A percentile compares a stretch with the other conserved stretches of the same genome.
These are phyloP conservation scores for Ormyrus rosae DNA, from an alignment of 2,888 invertebrate genomes.

Conservation along the genomic window DNA sequence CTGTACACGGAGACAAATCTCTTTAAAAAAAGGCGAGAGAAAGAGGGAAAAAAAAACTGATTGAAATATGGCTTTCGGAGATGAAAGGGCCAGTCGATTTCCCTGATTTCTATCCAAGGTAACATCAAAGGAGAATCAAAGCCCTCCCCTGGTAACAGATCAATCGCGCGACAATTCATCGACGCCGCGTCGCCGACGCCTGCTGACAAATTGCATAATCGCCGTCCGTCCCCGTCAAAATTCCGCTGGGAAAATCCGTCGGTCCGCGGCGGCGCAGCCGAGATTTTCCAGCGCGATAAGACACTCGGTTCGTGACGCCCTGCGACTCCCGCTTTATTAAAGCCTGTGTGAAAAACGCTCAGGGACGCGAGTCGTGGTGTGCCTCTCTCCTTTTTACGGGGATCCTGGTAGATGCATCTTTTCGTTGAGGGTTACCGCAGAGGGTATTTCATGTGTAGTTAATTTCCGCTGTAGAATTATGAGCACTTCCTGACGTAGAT, in stretches of 20 bases:
- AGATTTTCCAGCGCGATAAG: slow-evolving; percentile 42
- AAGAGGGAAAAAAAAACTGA: not conserved
- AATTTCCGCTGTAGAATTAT: slow-evolving; percentile 28
- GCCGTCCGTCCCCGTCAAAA: slow-evolving; percentile 9
- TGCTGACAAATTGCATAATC: slow-evolving; percentile 51
- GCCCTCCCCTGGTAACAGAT: slow-evolving; percentile 22
- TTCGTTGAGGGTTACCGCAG: not conserved
- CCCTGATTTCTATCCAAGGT: slow-evolving; percentile 22
- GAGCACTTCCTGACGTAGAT: too few relatives aligned
- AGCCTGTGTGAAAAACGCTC: slow-evolving; percentile 2
- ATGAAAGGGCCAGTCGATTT: slow-evolving; percentile 29
- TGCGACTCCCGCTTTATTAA: not conserved
- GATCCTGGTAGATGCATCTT: not conserved
- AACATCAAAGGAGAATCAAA: slow-evolving; percentile 43
- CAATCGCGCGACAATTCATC: slow-evolving; percentile 44
- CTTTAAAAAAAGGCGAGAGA: not conserved
- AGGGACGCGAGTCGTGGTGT: not conserved
- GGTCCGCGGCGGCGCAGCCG: not conserved
- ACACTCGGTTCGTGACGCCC: not conserved
- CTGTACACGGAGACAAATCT: too few relatives aligned
- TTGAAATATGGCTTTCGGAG: slow-evolving; percentile 17
- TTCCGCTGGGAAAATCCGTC: slow-evolving; percentile 22
- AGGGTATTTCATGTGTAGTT: slow-evolving; percentile 18
- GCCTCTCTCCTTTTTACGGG: not conserved
- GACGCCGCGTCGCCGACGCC: slow-evolving; percentile 16